Evolutionary conservation across 2,797 vertebrate genomes (phyloP).

Genomic region (Todus mexicanus): DNA sequence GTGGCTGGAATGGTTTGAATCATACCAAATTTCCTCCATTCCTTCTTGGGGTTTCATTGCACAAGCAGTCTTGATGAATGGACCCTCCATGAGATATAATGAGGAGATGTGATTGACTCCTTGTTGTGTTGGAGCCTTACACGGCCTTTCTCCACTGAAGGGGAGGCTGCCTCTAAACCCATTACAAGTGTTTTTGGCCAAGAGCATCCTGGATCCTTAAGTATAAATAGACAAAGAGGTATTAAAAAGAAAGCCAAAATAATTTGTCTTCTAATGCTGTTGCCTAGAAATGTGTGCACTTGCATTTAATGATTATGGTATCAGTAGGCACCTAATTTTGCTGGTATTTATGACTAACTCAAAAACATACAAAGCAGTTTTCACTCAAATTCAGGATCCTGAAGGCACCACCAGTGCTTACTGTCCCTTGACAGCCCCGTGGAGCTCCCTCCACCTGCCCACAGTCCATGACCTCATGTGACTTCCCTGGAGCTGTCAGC

Average conservation of each 20-base stretch:
- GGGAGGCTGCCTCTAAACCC: not conserved
- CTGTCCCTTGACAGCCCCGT: not conserved
- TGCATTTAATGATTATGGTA: not conserved
- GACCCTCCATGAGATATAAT: not conserved
- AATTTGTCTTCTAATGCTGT: not conserved
- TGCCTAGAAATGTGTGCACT: not conserved
- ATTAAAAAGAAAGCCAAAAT: not conserved
- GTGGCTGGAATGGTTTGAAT: not conserved
- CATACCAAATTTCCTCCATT: not conserved
- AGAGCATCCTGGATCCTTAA: not conserved
- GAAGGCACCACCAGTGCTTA: not conserved
- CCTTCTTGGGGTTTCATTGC: not conserved
- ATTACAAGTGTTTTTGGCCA: not conserved
- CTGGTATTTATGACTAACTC: not conserved
- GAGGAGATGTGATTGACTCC: not conserved
- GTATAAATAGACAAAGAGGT: not conserved
- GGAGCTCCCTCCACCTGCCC: not conserved
- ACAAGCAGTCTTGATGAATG: not conserved
- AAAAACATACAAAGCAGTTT: not conserved
- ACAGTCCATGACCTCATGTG: no score
- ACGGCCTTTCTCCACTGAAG: not conserved
- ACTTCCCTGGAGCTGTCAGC: accelerated
- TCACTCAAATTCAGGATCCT: not conserved
- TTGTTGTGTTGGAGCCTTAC: not conserved
- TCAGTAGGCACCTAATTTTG: not conserved